phyloP scores from a whole-genome alignment of 2,113 vertebrate species.

The Mystacornis crossleyi region DNA sequence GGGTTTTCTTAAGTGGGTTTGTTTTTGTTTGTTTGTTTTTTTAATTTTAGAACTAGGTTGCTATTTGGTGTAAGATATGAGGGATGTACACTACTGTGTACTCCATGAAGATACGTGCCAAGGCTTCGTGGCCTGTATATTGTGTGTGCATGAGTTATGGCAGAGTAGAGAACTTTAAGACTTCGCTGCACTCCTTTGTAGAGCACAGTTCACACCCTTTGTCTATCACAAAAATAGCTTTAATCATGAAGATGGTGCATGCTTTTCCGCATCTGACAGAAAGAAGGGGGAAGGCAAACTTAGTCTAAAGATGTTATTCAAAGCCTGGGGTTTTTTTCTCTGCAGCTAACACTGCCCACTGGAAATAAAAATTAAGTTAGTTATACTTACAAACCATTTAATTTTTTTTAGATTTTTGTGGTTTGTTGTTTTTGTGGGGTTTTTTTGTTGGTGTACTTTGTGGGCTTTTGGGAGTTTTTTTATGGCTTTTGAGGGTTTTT shows the following conservation, averaged over 20 bases:
- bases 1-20: not conserved
- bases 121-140: not conserved
- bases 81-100: not conserved
- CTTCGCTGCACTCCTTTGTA: fast-evolving
- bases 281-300: not conserved
- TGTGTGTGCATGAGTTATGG: not conserved
- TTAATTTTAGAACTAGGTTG: not conserved
- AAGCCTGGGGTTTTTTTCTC: not conserved
- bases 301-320: not conserved
- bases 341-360: not conserved
- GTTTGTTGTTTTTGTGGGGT: not conserved
- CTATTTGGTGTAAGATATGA: not conserved
- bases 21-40: not conserved
- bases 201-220: not conserved
- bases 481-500: not conserved
- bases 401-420: not conserved
- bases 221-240: not conserved
- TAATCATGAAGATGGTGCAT: not conserved
- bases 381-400: not conserved
- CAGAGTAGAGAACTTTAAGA: not conserved
- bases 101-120: fast-evolving
- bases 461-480: not conserved
- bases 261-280: not conserved
- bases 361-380: not conserved
- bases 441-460: not conserved